phyloP scores from a whole-genome alignment of 2,113 vertebrate genomes.

The Pluvianellus socialis region DNA sequence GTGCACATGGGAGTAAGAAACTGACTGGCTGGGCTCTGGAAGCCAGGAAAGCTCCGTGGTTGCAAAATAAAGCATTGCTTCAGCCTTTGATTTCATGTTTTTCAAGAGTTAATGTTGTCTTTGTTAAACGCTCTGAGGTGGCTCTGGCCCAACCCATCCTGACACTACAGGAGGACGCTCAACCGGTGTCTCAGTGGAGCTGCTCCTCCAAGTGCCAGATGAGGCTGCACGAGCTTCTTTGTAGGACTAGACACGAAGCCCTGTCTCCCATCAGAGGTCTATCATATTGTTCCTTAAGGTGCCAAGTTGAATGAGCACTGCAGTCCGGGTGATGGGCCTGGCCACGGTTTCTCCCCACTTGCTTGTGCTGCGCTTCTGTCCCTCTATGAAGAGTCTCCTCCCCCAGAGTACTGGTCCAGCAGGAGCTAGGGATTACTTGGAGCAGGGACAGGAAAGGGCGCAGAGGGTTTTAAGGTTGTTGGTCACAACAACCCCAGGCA shows the following conservation, averaged over 20 bases:
- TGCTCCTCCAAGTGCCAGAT: neutral
- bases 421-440: neutral
- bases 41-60: neutral
- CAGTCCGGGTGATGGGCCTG: neutral
- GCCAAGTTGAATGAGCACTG: neutral
- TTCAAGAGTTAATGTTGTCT: neutral
- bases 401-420: neutral
- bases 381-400: neutral
- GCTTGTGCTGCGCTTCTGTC: neutral
- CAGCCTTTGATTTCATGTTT: neutral
- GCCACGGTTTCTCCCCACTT: neutral
- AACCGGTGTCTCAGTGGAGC: neutral
- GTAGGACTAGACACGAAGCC: neutral
- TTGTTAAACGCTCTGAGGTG: neutral
- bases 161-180: neutral
- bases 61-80: slow-evolving; percentile 32
- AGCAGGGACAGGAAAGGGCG: neutral
- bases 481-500: no score
- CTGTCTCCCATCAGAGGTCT: neutral
- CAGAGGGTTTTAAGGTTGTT: neutral
- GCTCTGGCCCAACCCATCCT: neutral
- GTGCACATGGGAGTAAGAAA: neutral
- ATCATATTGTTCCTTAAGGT: neutral
- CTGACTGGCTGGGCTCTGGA: neutral
- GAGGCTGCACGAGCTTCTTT: neutral